Evolutionary conservation across 2,113 vertebrate species (phyloP), one percentile per base, ranked within the genome.

Genomic region (Oncorhynchus masou): DNA sequence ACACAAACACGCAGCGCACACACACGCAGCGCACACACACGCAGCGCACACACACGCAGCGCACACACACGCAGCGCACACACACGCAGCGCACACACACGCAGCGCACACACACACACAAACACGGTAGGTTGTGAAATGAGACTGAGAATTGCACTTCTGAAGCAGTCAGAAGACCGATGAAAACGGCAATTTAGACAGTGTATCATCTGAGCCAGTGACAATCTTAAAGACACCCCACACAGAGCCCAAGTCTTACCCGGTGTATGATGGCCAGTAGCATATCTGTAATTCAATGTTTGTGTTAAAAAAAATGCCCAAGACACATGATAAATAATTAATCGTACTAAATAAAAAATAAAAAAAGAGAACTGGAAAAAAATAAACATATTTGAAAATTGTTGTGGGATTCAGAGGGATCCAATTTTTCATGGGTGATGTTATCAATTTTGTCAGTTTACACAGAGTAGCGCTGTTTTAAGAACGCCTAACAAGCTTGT

Each of bases 401-500:
- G 65, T 24, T 20, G 27, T 31, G 67, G 15, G 67, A 68, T n/a
- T 24, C 15, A 39, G 67, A 62, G 29, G 20, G 20, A 64, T 19
- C 2, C 12, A 4, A 29, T 15, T 22, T 15, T 15, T 25, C 22
- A 15, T 29, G 3, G 67, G 72, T 69, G 67, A 76, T 39, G 24
- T 51, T 78, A 76, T 76, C 31, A 54, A 68, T 71, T 83, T 79
- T 70, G 74, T 68, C 74, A 73, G 39, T 11, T 68, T 49, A 77
- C 68, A 71, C 29, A 62, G 27, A 29, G 39, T 25, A 31, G 59
- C 31, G 19, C 27, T 67, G 67, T 51, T 54, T 19, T 34, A 27
- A 12, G 13, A 68, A 67, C 2, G 24, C 48, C 68, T 34, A 66
- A 78, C 64, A 65, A 34, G 7, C 54, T 65, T 65, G 45, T 39